A percentile compares a stretch with the other conserved stretches of the same genome.
phyloP scores from a whole-genome alignment of 2,888 invertebrate species.

The Andrena dorsata region DNA sequence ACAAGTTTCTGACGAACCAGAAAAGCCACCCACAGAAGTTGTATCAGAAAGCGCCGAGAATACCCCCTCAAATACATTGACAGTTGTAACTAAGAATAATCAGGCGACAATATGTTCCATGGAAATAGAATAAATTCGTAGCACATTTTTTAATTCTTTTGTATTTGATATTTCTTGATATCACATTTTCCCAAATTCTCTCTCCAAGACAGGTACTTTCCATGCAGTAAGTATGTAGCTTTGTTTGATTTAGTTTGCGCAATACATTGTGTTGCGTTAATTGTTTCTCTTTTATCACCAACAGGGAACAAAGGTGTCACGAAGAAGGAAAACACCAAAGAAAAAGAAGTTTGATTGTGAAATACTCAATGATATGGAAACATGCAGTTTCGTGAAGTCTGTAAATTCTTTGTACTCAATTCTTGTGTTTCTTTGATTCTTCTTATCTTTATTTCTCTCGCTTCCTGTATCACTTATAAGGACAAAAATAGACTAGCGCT shows the following conservation, averaged over 20 bases:
- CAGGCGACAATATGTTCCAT: slow-evolving; percentile 36
- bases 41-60: not conserved
- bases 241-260: not conserved
- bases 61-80: not conserved
- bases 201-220: not conserved
- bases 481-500: too few species aligned
- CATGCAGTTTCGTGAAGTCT: too few species aligned
- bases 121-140: slow-evolving; percentile 61
- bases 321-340: too few species aligned
- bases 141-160: slow-evolving; percentile 5
- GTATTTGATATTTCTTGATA: not conserved
- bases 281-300: not conserved
- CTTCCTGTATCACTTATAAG: too few species aligned
- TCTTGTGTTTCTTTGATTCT: too few species aligned
- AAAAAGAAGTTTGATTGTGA: too few species aligned
- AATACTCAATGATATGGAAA: too few species aligned
- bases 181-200: not conserved
- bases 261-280: slow-evolving; percentile 5
- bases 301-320: not conserved
- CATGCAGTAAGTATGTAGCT: not conserved
- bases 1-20: slow-evolving; percentile 1
- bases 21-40: not conserved
- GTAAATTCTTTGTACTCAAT: too few species aligned
- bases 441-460: too few species aligned
- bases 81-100: not conserved